Percentiles rank a stretch among this genome's conserved stretches.
Conservation (phyloP, 2,888 invertebrate genomes). For the Cryptus viduatorius region DNA sequence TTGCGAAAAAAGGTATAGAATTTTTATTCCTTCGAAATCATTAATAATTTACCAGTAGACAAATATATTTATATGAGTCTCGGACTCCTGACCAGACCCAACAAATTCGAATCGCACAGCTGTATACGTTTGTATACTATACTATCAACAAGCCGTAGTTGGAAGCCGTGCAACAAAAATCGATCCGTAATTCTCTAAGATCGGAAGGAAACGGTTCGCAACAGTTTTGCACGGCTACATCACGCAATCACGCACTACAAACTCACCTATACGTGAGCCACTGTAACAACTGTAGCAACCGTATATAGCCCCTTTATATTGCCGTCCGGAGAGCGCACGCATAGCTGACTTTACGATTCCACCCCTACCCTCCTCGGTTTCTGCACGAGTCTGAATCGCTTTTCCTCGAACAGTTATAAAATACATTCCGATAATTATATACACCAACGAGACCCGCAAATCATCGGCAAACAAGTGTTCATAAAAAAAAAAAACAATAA, state of each 20-base stretch:
- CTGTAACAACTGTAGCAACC: conserved; percentile 9
- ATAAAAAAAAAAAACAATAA: conserved; percentile 9
- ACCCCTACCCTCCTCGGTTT: conserved; percentile 17
- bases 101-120: background rate
- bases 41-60: background rate
- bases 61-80: background rate
- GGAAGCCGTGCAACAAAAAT: conserved; percentile 32
- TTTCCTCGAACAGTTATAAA: conserved; percentile 59
- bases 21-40: background rate
- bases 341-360: conserved; percentile 53
- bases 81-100: conserved; percentile 13
- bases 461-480: conserved; percentile 35
- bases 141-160: background rate
- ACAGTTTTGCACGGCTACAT: conserved; percentile 73
- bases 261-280: conserved; percentile 13
- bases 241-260: conserved; percentile 70
- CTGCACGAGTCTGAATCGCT: conserved; percentile 22
- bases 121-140: background rate
- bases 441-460: conserved; percentile 44
- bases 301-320: conserved; percentile 17
- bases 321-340: conserved; percentile 40
- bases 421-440: conserved; percentile 58
- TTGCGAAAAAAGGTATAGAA: too few species aligned
- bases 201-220: conserved; percentile 75
- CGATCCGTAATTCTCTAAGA: conserved; percentile 68